Evolutionary conservation across 1,140 invertebrate species (phyloP).

Genomic region (Holcopasites calliopsidis): DNA sequence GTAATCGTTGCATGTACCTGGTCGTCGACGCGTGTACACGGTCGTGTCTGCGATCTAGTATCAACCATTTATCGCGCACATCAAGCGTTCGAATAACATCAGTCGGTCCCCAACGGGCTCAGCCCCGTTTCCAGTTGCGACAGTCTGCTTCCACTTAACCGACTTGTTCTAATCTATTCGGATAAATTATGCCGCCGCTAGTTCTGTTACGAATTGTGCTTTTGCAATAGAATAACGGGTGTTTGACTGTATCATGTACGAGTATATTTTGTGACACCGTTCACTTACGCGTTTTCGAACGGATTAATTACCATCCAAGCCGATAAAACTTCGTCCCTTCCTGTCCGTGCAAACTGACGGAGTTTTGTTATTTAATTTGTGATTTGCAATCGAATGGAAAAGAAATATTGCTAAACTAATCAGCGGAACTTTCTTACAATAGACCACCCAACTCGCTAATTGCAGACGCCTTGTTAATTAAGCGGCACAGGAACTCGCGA

Average conservation of each 20-base stretch:
- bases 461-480: constrained; percentile 34
- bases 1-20: constrained; percentile 7
- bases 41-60: constrained; percentile 18
- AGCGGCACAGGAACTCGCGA: constrained; percentile 18
- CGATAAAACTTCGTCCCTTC: too few species aligned
- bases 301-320: too few species aligned
- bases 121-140: not conserved
- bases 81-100: constrained; percentile 24
- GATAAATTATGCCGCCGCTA: constrained; percentile 32
- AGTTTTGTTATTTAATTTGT: too few species aligned
- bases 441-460: not conserved
- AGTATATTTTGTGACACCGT: too few species aligned
- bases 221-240: too few species aligned
- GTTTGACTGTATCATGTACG: too few species aligned
- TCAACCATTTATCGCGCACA: constrained; percentile 6
- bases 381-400: too few species aligned
- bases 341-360: too few species aligned
- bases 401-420: too few species aligned
- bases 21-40: not conserved
- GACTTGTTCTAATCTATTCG: constrained; percentile 18
- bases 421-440: not conserved
- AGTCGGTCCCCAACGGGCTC: constrained; percentile 2
- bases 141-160: constrained; percentile 20
- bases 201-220: too few species aligned
- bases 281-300: too few species aligned